phyloP scores from a whole-genome alignment of 2,113 vertebrate species.

The Seriola quinqueradiata region DNA sequence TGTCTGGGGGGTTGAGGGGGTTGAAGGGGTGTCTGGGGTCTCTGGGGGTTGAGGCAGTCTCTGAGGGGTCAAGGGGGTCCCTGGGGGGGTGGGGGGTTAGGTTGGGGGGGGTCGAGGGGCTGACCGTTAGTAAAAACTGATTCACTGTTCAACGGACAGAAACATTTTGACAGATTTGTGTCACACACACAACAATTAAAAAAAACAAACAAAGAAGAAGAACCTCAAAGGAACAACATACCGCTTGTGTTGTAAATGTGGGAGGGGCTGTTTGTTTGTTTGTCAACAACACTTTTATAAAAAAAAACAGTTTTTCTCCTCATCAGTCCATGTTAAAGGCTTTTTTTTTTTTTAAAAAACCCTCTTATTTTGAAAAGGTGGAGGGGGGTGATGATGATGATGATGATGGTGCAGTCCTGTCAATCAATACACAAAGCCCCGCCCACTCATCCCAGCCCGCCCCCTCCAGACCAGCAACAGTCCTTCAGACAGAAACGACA shows the following conservation, averaged over 20 bases:
- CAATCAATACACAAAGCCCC: slow-evolving; percentile 60
- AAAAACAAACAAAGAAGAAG: slow-evolving; percentile 56
- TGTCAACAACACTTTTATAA: slow-evolving; percentile 57
- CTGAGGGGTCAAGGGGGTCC: too few relatives aligned
- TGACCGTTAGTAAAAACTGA: too few relatives aligned
- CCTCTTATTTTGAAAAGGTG: slow-evolving; percentile 87
- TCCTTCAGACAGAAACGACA: slow-evolving; percentile 50
- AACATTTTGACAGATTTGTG: not conserved
- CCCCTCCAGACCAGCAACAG: slow-evolving; percentile 61
- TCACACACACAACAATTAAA: slow-evolving; percentile 27
- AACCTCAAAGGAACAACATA: slow-evolving; percentile 72
- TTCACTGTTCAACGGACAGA: not conserved
- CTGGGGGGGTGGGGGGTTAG: too few relatives aligned
- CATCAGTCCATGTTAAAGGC: slow-evolving; percentile 93
- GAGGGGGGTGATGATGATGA: slow-evolving; percentile 77
- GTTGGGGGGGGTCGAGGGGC: too few relatives aligned
- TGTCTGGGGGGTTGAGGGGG: too few relatives aligned
- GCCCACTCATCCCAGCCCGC: slow-evolving; percentile 49
- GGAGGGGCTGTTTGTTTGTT: slow-evolving; percentile 48
- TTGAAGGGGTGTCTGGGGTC: too few relatives aligned
- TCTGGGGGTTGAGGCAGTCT: too few relatives aligned
- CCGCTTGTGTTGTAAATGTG: slow-evolving; percentile 66
- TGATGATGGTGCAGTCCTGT: slow-evolving; percentile 76
- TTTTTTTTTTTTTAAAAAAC: slow-evolving; percentile 82
- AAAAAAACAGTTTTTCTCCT: slow-evolving; percentile 71